Evolutionary conservation across 53 echinoderm and acorn worm genomes (phyloP), one percentile per base, ranked within the genome.

Genomic region (Patiria pectinifera): DNA sequence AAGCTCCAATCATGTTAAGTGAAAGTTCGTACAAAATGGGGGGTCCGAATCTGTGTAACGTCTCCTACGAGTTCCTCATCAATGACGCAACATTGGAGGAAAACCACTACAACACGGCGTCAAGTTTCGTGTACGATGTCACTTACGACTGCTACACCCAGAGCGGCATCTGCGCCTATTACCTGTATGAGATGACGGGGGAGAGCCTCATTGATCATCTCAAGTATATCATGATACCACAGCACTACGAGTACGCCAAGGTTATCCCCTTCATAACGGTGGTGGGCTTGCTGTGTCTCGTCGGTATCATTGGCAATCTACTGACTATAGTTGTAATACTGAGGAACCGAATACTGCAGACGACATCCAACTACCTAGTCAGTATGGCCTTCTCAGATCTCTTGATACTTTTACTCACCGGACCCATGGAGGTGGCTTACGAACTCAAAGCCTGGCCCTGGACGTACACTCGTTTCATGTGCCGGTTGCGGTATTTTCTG

Each of bases 311-410:
- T 13, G 99, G 99, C 9, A 99, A 99, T 82, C 81, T 94, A 23
- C 91, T 99, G 22, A 94, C 99, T n/a, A 94, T 99, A 74, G 84
- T 97, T 21, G 96, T 99, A 25, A 97, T 97, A 48, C n/a, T 95
- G 21, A 87, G 96, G 23, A 99, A 96, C 76, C 92, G 95, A n/a
- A 95, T 96, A 44, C 91, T 99, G 1, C 97, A 97, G 87, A 93
- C 97, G 0, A 95, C 99, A 19, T 97, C 97, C 4, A 95, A 97
- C 60, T 99, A 99, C 88, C 88, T 99, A 24, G 85, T 99, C 19
- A 97, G 97, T 91, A 86, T 99, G 92, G 99, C 99, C 45, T 58
- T 93, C 13, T 99, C 99, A 2, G 99, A 99, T 74, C 92, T 99
- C 71, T 69, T 99, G 76, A 90, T 99, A 2, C 91, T 99, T 18